These are phyloP conservation scores for Heteractis magnifica DNA, from an alignment of 92 coral and sea anemone species.

Conservation along the genomic window DNA sequence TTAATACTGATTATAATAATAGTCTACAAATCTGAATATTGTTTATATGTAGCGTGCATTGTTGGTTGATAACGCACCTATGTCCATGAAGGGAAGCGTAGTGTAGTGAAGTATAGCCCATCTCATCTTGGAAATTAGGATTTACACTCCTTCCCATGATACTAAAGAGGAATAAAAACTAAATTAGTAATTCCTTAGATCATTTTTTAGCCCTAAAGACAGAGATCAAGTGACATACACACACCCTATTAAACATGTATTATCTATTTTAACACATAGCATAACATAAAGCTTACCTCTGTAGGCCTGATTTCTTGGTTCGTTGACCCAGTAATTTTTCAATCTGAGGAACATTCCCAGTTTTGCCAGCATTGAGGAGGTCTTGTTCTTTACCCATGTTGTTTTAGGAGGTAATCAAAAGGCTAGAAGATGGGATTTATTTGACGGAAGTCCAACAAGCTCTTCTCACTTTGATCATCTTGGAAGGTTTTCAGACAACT, in stretches of 20 bases:
- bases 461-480: conserved; percentile 12
- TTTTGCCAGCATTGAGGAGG: conserved; percentile 86
- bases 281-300: conserved; percentile 51
- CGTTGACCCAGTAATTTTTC: conserved; percentile 89
- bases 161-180: conserved; percentile 34
- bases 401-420: neutral
- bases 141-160: conserved; percentile 73
- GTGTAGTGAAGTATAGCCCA: conserved; percentile 91
- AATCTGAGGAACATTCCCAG: conserved; percentile 94
- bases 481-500: conserved; percentile 25
- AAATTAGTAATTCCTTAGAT: neutral
- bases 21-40: neutral
- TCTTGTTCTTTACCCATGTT: conserved; percentile 97
- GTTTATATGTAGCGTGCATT: neutral
- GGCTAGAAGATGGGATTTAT: neutral
- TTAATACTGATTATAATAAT: neutral
- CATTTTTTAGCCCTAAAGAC: neutral
- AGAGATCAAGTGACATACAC: neutral
- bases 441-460: conserved; percentile 31
- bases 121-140: conserved; percentile 91
- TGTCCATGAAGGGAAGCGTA: conserved; percentile 88
- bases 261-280: neutral
- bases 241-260: neutral
- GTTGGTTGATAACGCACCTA: conserved; percentile 49
- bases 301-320: conserved; percentile 75